phyloP scores from a whole-genome alignment of 2,113 vertebrate genomes.

The Oophaga pumilio region DNA sequence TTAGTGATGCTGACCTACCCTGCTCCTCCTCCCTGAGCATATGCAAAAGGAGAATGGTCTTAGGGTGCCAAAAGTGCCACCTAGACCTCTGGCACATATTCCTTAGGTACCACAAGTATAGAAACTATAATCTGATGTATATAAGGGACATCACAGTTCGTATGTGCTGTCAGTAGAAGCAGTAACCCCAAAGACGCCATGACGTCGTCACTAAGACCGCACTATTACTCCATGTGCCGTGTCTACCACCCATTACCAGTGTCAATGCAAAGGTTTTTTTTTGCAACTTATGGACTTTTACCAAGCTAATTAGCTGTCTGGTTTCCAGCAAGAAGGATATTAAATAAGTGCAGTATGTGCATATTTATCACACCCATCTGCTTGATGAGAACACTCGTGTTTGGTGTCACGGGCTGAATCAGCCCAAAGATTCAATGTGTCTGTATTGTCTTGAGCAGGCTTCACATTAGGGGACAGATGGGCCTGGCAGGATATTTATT shows the following conservation, averaged over 20 bases:
- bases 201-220: too few relatives aligned
- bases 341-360: slow-evolving; percentile 25
- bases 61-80: too few relatives aligned
- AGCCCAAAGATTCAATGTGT: background rate
- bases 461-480: slow-evolving; percentile 1
- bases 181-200: too few relatives aligned
- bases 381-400: background rate
- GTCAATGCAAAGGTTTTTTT: background rate
- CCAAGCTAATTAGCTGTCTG: slow-evolving; percentile 37
- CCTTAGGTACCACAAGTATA: too few relatives aligned
- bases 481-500: slow-evolving; percentile 18
- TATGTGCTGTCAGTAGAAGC: too few relatives aligned
- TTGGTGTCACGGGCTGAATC: background rate
- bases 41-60: too few relatives aligned
- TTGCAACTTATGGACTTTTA: slow-evolving; percentile 6
- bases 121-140: too few relatives aligned
- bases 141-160: too few relatives aligned
- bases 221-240: too few relatives aligned
- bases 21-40: too few relatives aligned
- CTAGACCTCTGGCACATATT: too few relatives aligned
- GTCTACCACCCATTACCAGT: background rate
- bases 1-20: too few relatives aligned
- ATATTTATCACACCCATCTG: slow-evolving; percentile 33
- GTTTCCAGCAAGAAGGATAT: slow-evolving; percentile 11
- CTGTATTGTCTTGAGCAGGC: background rate